Evolutionary conservation across 2,113 vertebrate genomes (phyloP), one percentile per base, ranked within the genome.

Genomic region (Hipposideros armiger): DNA sequence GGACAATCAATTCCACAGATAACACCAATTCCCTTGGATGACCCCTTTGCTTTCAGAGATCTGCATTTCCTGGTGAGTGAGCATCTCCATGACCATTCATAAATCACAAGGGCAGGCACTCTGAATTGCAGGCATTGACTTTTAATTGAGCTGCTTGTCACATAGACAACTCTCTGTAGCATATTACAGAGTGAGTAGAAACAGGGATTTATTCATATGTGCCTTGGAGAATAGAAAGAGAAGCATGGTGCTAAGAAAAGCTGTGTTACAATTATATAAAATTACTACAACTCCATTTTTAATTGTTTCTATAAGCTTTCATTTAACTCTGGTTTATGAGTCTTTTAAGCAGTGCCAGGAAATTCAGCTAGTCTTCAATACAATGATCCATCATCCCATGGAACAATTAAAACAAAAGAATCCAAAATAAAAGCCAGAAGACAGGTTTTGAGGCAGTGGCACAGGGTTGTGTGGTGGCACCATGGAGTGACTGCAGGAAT

Each of bases 321-420:
- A 92, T 85, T 73, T 87, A 78, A 77, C 42, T 64, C 11, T 94
- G 58, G 45, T 84, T 72, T 87, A 32, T 45, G 28, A 76, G 32
- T 70, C 56, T 91, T 32, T 93, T 95, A 88, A 82, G 24, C 24
- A 92, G 3, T 42, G 52, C 17, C 73, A 82, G 20, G n/a, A 58
- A 94, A 85, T 82, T 83, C 60, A 91, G 40, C 36, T 90, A 45
- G 36, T 78, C 60, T 83, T 83, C 73, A 92, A 94, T 20, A 62
- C 42, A 92, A 67, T 19, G 28, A 11, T 50, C 47, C 47, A 91
- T 50, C 52, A 93, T 66, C 28, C 87, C 30, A 73, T 62, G 26
- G 30, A 82, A 88, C 24, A 88, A 88, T 42, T 66, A 88, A 95
- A 96, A 88, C 30, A 83, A 93, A 95, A 77, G 8, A 66, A 80